Base-by-base conservation (phyloP, 2,888 invertebrate genomes). In the Leptinotarsa haldemani region DNA sequence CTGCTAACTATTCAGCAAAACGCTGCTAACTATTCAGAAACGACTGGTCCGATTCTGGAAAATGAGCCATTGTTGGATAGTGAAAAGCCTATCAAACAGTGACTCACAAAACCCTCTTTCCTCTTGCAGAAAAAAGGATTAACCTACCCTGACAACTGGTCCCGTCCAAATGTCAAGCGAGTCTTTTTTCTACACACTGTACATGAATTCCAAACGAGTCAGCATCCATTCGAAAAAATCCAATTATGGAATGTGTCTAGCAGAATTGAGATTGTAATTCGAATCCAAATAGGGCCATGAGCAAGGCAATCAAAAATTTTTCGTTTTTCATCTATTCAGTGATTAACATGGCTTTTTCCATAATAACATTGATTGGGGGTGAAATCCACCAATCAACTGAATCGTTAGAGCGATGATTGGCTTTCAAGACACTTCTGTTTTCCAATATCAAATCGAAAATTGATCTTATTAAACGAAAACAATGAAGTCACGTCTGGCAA, bases 381-480 rank as follows among this genome's bases (percentile, higher is more conserved):
- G 1, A 20, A 67, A 66, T 68, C 53, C 64, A 46, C 12, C 20
- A 56, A 73, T 69, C 73, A 53, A 69, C 56, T 15, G 69, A 73
- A 50, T 25, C 52, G 25, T 48, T 65, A 50, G 40, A 56, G 30
- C 56, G 30, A 69, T 73, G 65, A 73, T 73, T 69, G 73, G 69
- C 48, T 47, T 47, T 48, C 64, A 69, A 73, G 68, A 63, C 48
- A 25, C 25, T 73, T 69, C 65, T 73, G 65, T 65, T 73, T 69
- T 69, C 69, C 69, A 69, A 50, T 69, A 64, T 69, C 50, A 30
- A 73, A 69, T 73, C 56, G 58, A 69, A 25, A 63, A 65, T 48
- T 48, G 68, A 69, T 73, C 69, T 69, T 56, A 65, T 73, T 58
- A 47, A 58, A 20, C 52, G 58, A 65, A 64, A 40, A 73, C 65